A percentile compares a stretch with the other conserved stretches of the same genome.
Evolutionary conservation across 2,113 vertebrate genomes (phyloP).

Genomic region (Hemibagrus wyckioides): DNA sequence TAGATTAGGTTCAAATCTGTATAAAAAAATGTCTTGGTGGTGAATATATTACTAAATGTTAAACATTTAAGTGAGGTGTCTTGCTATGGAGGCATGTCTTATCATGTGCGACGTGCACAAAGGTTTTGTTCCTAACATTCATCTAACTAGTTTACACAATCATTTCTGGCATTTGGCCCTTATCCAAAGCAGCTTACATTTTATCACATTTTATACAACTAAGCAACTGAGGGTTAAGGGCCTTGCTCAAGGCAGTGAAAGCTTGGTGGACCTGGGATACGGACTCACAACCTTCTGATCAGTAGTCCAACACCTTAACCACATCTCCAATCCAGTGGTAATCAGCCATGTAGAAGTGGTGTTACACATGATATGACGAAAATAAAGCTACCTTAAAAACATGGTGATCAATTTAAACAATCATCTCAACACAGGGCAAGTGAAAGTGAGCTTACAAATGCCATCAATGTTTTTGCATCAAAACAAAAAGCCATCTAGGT

Average conservation of each 20-base stretch:
- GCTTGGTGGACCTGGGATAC: too few relatives aligned
- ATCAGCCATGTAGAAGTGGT: neutral
- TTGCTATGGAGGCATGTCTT: too few relatives aligned
- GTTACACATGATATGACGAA: neutral
- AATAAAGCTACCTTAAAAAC: neutral
- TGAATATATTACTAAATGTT: neutral
- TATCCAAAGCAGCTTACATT: too few relatives aligned
- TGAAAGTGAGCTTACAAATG: neutral
- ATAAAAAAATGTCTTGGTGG: neutral
- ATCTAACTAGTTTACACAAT: neutral
- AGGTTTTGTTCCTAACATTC: neutral
- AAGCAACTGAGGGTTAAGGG: too few relatives aligned
- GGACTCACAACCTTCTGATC: too few relatives aligned
- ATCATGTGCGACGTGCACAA: too few relatives aligned
- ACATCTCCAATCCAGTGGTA: neutral
- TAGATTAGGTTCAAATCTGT: neutral
- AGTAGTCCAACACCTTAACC: too few relatives aligned
- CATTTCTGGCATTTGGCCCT: too few relatives aligned
- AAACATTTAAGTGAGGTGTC: too few relatives aligned
- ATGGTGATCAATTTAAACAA: neutral
- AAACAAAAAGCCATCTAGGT: slow-evolving; percentile 7
- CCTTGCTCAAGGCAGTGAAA: too few relatives aligned
- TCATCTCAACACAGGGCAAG: neutral
- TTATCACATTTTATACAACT: too few relatives aligned
- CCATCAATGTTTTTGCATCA: neutral